These are phyloP conservation scores for Spialia ferax DNA, from an alignment of 2,888 invertebrate species.

Conservation along the genomic window DNA sequence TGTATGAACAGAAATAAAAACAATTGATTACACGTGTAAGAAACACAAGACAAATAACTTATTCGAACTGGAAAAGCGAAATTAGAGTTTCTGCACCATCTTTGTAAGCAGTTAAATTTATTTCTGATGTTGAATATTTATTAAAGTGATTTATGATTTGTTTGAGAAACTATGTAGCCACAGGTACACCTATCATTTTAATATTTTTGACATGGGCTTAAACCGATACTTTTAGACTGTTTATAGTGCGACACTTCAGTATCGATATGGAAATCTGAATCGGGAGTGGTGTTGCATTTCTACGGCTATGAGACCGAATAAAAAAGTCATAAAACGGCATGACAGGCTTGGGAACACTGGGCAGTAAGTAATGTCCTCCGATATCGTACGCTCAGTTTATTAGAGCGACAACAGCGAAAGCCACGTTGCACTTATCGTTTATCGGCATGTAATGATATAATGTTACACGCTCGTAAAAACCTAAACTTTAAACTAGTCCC, in stretches of 20 bases:
- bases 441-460: conserved; percentile 78
- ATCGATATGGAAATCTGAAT: conserved; percentile 73
- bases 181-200: conserved; percentile 45
- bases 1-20: not conserved
- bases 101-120: no score
- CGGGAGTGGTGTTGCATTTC: conserved; percentile 80
- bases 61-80: not conserved
- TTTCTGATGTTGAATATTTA: no score
- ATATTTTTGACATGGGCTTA: conserved; percentile 56
- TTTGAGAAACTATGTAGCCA: not conserved
- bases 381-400: conserved; percentile 74
- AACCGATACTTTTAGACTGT: conserved; percentile 65
- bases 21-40: no score
- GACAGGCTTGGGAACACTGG: conserved; percentile 82
- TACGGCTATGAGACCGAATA: conserved; percentile 77
- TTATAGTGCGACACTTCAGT: conserved; percentile 65
- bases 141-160: not conserved
- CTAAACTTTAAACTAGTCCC: conserved; percentile 65
- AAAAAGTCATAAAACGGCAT: conserved; percentile 82
- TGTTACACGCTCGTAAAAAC: conserved; percentile 79
- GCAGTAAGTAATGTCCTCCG: conserved; percentile 71
- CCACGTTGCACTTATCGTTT: conserved; percentile 78
- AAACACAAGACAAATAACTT: not conserved
- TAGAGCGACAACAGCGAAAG: conserved; percentile 74
- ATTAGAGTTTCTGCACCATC: not conserved